Conservation (phyloP, 2,113 vertebrate genomes). For the Tenebrosternarchus preto region DNA sequence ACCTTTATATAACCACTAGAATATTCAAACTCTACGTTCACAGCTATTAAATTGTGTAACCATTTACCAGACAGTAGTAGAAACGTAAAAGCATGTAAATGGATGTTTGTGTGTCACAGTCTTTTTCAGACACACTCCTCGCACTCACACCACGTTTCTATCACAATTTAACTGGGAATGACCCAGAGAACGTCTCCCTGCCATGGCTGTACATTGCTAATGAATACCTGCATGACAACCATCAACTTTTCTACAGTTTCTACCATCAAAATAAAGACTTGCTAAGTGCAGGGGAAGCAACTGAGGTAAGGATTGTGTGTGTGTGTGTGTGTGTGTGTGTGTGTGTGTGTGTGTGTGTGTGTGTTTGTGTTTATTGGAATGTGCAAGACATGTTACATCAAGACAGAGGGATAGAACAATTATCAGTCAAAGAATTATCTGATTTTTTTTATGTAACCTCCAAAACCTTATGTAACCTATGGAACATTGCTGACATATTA, state of each 20-base stretch:
- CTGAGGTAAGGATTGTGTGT: slow-evolving; percentile 33
- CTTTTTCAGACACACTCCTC: slow-evolving; percentile 44
- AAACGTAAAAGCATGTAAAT: not conserved
- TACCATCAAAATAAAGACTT: slow-evolving; percentile 21
- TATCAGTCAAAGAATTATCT: too few relatives aligned
- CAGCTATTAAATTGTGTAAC: too few relatives aligned
- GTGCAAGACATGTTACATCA: too few relatives aligned
- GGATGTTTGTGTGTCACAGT: slow-evolving; percentile 17
- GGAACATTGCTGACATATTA: too few relatives aligned
- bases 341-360: too few relatives aligned
- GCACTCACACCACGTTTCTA: slow-evolving; percentile 40
- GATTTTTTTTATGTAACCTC: too few relatives aligned
- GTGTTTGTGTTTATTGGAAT: too few relatives aligned
- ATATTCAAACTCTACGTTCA: too few relatives aligned
- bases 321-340: too few relatives aligned
- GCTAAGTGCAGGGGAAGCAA: slow-evolving; percentile 29
- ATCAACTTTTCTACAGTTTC: slow-evolving; percentile 44
- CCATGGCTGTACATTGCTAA: slow-evolving; percentile 47
- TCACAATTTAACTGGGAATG: slow-evolving; percentile 37
- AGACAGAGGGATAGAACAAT: too few relatives aligned
- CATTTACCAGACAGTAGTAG: too few relatives aligned
- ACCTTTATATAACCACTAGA: not conserved
- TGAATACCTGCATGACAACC: slow-evolving; percentile 47
- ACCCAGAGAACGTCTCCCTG: slow-evolving; percentile 39
- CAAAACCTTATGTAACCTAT: too few relatives aligned